Conservation (phyloP, 2,888 invertebrate species). For the Sipha maydis region DNA sequence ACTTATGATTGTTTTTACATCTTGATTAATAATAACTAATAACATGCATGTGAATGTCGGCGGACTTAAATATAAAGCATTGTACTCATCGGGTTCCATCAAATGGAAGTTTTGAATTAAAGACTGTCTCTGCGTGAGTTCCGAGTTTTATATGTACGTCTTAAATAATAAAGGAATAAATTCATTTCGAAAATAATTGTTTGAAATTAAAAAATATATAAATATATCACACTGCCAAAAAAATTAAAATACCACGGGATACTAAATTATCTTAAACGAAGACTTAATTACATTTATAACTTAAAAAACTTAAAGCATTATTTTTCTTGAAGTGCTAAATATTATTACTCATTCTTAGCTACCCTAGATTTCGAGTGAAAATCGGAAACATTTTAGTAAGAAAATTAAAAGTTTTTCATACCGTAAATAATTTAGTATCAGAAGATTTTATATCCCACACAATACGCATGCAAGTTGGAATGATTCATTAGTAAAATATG, state of each 20-base stretch:
- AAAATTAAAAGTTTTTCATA: conserved; percentile 30
- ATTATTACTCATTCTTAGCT: neutral
- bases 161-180: neutral
- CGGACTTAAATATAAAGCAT: conserved; percentile 3
- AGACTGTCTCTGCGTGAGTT: conserved; percentile 43
- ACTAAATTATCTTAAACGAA: conserved; percentile 19
- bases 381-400: conserved; percentile 36
- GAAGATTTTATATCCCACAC: neutral
- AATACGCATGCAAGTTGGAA: neutral
- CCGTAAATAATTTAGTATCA: conserved; percentile 28
- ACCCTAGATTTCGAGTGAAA: neutral
- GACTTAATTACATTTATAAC: conserved; percentile 26
- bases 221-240: neutral
- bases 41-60: conserved; percentile 9
- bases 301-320: conserved; percentile 29
- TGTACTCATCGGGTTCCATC: conserved; percentile 28
- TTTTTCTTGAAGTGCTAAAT: conserved; percentile 4
- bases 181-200: conserved; percentile 14
- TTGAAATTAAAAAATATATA: conserved; percentile 10
- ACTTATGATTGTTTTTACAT: conserved; percentile 56
- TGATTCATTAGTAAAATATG: neutral
- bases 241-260: neutral
- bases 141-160: neutral
- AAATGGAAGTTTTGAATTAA: conserved; percentile 3
- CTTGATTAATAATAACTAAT: conserved; percentile 43